phyloP scores from a whole-genome alignment of 2,888 invertebrate genomes.

The Xestobium rufovillosum region DNA sequence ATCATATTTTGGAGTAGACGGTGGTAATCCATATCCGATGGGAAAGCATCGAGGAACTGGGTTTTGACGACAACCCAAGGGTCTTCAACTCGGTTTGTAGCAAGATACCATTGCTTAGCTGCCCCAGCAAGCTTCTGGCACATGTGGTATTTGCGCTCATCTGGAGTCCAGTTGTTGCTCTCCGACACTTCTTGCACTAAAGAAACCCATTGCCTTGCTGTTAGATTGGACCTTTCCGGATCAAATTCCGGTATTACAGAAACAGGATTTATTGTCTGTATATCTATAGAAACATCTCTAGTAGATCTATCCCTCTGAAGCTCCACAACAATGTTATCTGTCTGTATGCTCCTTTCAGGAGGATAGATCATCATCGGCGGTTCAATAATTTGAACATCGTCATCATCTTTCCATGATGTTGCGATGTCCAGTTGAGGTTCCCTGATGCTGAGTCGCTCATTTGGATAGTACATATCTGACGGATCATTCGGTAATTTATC shows the following conservation, averaged over 20 bases:
- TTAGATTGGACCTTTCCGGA: conserved; percentile 22
- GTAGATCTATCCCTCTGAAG: no score
- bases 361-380: no score
- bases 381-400: no score
- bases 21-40: conserved; percentile 22
- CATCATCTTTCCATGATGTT: no score
- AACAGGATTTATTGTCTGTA: no score
- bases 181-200: conserved; percentile 22
- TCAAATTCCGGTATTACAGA: conserved; percentile 26
- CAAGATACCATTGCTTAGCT: conserved; percentile 27
- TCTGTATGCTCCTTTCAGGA: no score
- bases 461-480: no score
- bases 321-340: no score
- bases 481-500: no score
- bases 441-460: no score
- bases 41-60: conserved; percentile 20
- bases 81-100: conserved; percentile 20
- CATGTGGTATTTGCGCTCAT: conserved; percentile 26
- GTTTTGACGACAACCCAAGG: conserved; percentile 18
- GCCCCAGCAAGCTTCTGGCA: conserved; percentile 25
- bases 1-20: conserved; percentile 23
- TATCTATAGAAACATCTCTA: no score
- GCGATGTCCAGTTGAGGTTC: no score
- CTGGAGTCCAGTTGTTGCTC: conserved; percentile 22
- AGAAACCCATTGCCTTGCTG: conserved; percentile 23